Percentiles rank a stretch among this genome's conserved stretches.
phyloP scores from a whole-genome alignment of 2,888 invertebrate species.

The Eumerus sabulonum region DNA sequence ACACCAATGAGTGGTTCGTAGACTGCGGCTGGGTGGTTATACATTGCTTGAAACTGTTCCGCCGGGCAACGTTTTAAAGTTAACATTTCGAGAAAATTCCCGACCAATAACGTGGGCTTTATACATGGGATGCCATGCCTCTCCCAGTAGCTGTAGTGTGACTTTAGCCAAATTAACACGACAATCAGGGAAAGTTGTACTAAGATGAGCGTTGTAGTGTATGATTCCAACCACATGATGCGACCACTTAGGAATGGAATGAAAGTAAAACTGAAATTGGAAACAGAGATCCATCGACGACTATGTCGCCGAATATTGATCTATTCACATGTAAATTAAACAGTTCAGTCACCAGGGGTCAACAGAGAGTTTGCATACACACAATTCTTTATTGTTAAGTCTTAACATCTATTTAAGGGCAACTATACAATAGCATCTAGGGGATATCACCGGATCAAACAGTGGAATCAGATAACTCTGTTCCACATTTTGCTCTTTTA shows the following conservation, averaged over 20 bases:
- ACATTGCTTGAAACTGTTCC: slow-evolving; percentile 75
- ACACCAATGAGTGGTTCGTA: slow-evolving; percentile 77
- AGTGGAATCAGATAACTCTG: slow-evolving; percentile 85
- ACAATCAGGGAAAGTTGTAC: slow-evolving; percentile 16
- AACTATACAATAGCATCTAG: slow-evolving; percentile 80
- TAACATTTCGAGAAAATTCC: slow-evolving; percentile 78
- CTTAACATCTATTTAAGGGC: slow-evolving; percentile 48
- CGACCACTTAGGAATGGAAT: slow-evolving; percentile 3
- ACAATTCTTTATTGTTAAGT: neutral
- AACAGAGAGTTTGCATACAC: neutral
- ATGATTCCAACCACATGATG: slow-evolving; percentile 24
- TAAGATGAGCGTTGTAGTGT: slow-evolving; percentile 26
- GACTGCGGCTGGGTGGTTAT: slow-evolving; percentile 74
- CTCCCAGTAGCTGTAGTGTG: slow-evolving; percentile 72
- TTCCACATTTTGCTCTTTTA: slow-evolving; percentile 83
- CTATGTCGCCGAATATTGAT: too few species aligned
- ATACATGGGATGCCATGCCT: slow-evolving; percentile 76
- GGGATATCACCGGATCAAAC: slow-evolving; percentile 91
- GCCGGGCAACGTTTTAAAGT: slow-evolving; percentile 74
- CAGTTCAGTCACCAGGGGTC: neutral
- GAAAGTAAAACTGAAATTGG: slow-evolving; percentile 12
- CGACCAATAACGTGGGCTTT: slow-evolving; percentile 76
- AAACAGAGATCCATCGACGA: too few species aligned
- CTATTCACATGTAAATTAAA: neutral
- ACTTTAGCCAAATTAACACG: slow-evolving; percentile 32